Evolutionary conservation across 2,888 invertebrate genomes (phyloP).

Genomic region (Anagyrus pseudococci): DNA sequence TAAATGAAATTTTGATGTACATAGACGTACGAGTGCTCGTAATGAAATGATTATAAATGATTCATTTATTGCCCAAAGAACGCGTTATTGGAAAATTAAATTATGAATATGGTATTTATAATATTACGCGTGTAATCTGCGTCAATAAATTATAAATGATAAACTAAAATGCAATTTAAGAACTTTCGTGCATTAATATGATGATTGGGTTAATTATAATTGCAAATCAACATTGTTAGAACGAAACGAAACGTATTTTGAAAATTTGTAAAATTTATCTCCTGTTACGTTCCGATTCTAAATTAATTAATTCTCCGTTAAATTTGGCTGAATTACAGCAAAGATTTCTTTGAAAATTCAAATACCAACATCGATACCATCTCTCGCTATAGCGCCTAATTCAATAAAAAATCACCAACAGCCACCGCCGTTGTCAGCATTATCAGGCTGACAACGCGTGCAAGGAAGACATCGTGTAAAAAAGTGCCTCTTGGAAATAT

Average conservation of each 20-base stretch:
- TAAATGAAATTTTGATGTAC: slow-evolving; percentile 28
- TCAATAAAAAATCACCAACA: too few species aligned
- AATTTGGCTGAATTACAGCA: too few species aligned
- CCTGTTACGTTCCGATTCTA: too few species aligned
- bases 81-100: slow-evolving; percentile 30
- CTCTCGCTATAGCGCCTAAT: too few species aligned
- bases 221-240: background rate
- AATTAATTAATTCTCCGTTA: too few species aligned
- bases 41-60: slow-evolving; percentile 35
- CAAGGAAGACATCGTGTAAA: too few species aligned
- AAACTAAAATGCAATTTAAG: slow-evolving; percentile 27
- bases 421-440: too few species aligned
- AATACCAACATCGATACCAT: too few species aligned
- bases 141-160: slow-evolving; percentile 28
- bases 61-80: slow-evolving; percentile 31
- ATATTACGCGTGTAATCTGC: slow-evolving; percentile 29
- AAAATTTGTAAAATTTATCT: too few species aligned
- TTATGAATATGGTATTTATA: slow-evolving; percentile 22
- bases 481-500: too few species aligned
- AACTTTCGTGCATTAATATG: slow-evolving; percentile 24
- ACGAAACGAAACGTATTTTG: background rate
- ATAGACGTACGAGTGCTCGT: slow-evolving; percentile 19
- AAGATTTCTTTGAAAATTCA: too few species aligned
- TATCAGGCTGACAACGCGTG: too few species aligned
- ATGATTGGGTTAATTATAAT: slow-evolving; percentile 26